A percentile compares a stretch with the other conserved stretches of the same genome.
phyloP scores from a whole-genome alignment of 2,113 vertebrate genomes.

The Monopterus albus region DNA sequence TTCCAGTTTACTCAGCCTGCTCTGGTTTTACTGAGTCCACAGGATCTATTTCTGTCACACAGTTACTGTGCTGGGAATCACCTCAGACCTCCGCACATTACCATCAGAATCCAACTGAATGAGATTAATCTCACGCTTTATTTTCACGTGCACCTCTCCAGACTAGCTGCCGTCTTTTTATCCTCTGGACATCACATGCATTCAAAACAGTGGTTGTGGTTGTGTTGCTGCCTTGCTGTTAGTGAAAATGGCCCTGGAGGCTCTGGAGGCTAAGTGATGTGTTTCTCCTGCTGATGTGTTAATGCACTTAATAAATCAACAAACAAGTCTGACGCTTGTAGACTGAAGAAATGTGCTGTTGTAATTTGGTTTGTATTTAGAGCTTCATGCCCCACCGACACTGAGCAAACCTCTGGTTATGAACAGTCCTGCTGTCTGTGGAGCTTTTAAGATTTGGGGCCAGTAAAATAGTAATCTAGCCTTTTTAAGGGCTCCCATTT shows the following conservation, averaged over 20 bases:
- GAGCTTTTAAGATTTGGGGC: no score
- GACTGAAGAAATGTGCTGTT: background rate
- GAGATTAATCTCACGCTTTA: background rate
- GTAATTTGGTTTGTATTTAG: background rate
- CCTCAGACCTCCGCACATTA: slow-evolving; percentile 7
- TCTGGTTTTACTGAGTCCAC: background rate
- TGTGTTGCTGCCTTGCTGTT: background rate
- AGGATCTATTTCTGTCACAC: background rate
- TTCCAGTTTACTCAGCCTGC: background rate
- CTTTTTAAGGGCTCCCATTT: no score
- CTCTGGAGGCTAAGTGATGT: background rate
- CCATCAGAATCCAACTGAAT: background rate
- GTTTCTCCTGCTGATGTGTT: background rate
- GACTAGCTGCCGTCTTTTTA: background rate
- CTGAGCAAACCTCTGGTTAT: no score
- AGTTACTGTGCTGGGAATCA: background rate
- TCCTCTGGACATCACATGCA: background rate
- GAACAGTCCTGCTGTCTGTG: no score
- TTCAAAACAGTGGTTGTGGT: background rate
- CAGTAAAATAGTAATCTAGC: no score
- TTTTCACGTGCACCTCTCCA: background rate
- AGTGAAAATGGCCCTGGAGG: no score
- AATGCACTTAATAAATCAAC: background rate
- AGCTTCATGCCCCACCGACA: background rate
- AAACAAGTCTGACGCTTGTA: background rate